Evolutionary conservation across 2,797 vertebrate genomes (phyloP).

Genomic region (Xyrichtys novacula): DNA sequence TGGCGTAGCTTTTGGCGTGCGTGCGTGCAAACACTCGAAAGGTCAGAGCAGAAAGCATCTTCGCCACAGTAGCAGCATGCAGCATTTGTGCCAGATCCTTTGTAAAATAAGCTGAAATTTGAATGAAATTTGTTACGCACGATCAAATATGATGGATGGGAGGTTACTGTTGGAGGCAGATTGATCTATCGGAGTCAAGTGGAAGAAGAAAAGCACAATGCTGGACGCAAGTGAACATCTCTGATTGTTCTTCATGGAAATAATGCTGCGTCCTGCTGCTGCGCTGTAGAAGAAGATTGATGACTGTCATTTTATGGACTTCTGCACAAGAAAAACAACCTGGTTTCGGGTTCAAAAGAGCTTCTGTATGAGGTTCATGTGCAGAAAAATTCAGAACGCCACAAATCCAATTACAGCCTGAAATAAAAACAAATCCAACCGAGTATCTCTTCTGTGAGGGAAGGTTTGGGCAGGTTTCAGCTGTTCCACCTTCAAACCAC

Average conservation of each 20-base stretch:
- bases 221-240: slow-evolving; percentile 38
- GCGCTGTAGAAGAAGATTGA: slow-evolving; percentile 53
- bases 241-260: slow-evolving; percentile 49
- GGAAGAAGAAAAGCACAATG: slow-evolving; percentile 28
- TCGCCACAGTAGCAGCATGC: slow-evolving; percentile 18
- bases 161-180: slow-evolving; percentile 19
- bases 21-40: slow-evolving; percentile 40
- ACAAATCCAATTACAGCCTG: slow-evolving; percentile 42
- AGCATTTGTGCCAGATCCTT: slow-evolving; percentile 12
- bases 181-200: slow-evolving; percentile 55
- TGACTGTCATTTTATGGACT: slow-evolving; percentile 21
- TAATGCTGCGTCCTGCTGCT: slow-evolving; percentile 51
- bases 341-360: slow-evolving; percentile 19
- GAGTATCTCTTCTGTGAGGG: not conserved
- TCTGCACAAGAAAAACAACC: slow-evolving; percentile 25
- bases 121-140: slow-evolving; percentile 38
- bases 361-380: slow-evolving; percentile 4
- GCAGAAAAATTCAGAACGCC: slow-evolving; percentile 27
- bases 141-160: slow-evolving; percentile 58
- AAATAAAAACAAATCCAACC: not conserved
- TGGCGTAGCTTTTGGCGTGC: slow-evolving; percentile 30
- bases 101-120: slow-evolving; percentile 55
- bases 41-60: slow-evolving; percentile 39
- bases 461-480: slow-evolving; percentile 14
- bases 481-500: slow-evolving; percentile 70